Evolutionary conservation across 2,113 vertebrate species (phyloP), one percentile per base, ranked within the genome.

Genomic region (Saccopteryx leptura): DNA sequence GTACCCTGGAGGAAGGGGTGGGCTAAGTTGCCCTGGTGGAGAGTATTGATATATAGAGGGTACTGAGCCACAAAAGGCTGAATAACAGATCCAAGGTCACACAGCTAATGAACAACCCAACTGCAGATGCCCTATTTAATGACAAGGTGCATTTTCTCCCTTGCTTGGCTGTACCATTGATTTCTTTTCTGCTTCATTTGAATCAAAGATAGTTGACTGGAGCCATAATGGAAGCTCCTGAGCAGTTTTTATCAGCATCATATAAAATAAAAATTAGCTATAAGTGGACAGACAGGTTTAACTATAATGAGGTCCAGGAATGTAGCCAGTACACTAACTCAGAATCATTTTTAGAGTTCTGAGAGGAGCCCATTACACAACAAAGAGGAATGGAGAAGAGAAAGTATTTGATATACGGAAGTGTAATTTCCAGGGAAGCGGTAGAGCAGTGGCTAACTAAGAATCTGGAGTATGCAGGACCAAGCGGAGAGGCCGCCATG

Each of bases 211-310:
- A 33, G 8, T 76, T 88, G 31, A 82, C 11, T 71, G 48, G 4
- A 78, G 21, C 85, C n/a, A 84, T 48, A 39, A 88, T 56, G 8
- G 56, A 80, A 81, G 93, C 33, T 46, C 61, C 58, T 68, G 61
- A 92, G 23, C 23, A 76, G 4, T 23, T 84, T 90, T 87, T 85
- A 88, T 90, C 23, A 80, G 39, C 4, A 61, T 68, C 17, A 11
- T 19, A 66, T 85, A 93, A 93, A 90, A 7, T 71, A 33, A 96
- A 86, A 88, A 31, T 24, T 76, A 90, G 6, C 10, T 92, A 92
- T 90, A 68, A 72, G 12, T 71, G 54, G 24, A 9, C 79, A 72
- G 56, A 71, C 6, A 66, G 46, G 21, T 81, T 92, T 86, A 65
- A 17, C 19, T 86, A 11, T 61, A 81, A 84, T 26, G 21, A 80